These are phyloP conservation scores for Zaprionus davidi DNA, from an alignment of 1,140 invertebrate species.

Conservation along the genomic window DNA sequence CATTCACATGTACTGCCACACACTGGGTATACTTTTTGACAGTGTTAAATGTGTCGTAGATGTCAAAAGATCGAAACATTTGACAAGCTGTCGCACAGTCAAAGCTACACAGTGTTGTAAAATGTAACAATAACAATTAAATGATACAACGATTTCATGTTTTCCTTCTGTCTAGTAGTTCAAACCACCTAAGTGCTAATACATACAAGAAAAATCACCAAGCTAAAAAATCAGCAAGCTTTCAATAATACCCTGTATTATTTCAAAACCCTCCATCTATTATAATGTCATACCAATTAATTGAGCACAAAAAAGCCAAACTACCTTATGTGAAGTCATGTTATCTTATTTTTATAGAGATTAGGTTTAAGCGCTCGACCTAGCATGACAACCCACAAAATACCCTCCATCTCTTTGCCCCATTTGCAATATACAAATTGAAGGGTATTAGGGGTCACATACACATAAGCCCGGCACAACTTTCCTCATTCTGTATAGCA, in stretches of 20 bases:
- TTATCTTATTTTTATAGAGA: too few relatives aligned
- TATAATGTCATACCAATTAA: too few relatives aligned
- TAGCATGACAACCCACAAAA: neutral
- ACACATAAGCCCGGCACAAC: neutral
- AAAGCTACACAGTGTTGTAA: constrained; percentile 15
- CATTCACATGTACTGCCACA: neutral
- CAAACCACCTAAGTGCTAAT: too few relatives aligned
- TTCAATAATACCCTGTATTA: too few relatives aligned
- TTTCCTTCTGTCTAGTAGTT: too few relatives aligned
- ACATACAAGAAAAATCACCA: too few relatives aligned
- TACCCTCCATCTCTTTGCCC: neutral
- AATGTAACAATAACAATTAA: neutral
- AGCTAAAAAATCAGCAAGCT: neutral
- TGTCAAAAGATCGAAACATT: constrained; percentile 33
- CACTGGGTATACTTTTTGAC: neutral
- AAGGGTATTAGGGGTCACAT: neutral
- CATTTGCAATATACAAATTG: neutral
- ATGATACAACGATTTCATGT: neutral
- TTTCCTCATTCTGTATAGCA: neutral
- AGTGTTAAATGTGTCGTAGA: constrained; percentile 8
- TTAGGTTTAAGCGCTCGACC: neutral
- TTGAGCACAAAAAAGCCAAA: too few relatives aligned
- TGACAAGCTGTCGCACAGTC: constrained; percentile 25
- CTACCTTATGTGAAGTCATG: too few relatives aligned
- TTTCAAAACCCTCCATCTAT: too few relatives aligned